Conservation (phyloP, 2,113 vertebrate genomes). For the Petrocephalus zakoni region DNA sequence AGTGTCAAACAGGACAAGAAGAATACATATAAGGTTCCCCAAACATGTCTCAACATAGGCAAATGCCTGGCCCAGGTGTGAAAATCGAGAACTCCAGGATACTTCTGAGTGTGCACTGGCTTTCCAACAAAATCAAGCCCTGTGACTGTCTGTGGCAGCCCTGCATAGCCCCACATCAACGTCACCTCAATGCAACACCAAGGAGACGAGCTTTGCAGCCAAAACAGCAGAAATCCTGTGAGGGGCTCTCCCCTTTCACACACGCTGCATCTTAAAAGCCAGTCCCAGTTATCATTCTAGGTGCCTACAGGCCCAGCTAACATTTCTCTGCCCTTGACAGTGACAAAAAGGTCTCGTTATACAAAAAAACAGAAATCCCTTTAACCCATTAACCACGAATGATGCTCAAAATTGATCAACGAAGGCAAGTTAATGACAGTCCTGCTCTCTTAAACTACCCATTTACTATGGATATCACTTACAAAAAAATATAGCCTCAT, state of each 20-base stretch:
- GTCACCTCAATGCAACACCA: not conserved
- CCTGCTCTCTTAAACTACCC: not conserved
- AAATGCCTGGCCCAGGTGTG: not conserved
- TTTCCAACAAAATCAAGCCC: not conserved
- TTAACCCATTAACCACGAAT: not conserved
- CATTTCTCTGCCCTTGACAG: not conserved
- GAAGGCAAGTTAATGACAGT: not conserved
- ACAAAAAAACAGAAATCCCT: not conserved
- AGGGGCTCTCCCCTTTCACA: not conserved
- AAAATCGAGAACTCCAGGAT: not conserved
- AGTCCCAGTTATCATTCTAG: not conserved
- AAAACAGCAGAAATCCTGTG: not conserved
- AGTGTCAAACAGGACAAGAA: not conserved
- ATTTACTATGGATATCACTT: not conserved
- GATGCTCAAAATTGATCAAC: not conserved
- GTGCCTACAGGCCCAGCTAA: not conserved
- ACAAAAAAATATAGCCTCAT: not conserved
- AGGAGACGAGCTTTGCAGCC: slow-evolving; percentile 5
- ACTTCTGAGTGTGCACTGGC: not conserved
- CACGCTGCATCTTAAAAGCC: not conserved
- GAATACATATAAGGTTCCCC: not conserved
- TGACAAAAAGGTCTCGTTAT: not conserved
- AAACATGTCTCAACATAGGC: not conserved
- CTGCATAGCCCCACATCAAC: not conserved
- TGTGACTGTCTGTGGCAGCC: not conserved